Percentiles rank a stretch among this genome's conserved stretches.
These are phyloP conservation scores for honey bee (Apis mellifera) DNA, from an alignment of 1,140 invertebrate genomes.

Conservation along the genomic window DNA sequence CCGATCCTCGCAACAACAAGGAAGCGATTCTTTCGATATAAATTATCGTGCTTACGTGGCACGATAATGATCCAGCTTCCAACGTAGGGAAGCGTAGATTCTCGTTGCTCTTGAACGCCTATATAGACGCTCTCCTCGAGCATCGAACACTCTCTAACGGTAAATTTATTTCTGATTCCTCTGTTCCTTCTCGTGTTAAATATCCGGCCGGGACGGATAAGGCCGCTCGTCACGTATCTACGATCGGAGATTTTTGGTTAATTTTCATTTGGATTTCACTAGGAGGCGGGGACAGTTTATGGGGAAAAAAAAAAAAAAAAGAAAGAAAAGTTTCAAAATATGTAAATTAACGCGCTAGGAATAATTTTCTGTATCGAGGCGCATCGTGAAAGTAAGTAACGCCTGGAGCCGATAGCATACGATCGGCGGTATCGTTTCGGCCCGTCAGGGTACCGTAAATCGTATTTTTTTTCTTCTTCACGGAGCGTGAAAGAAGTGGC, in stretches of 20 bases:
- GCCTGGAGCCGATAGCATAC: background rate
- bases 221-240: too few species aligned
- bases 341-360: background rate
- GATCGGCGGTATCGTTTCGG: background rate
- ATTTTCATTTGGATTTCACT: slow-evolving; percentile 6
- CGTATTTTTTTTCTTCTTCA: background rate
- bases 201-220: background rate
- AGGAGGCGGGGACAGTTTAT: background rate
- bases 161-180: slow-evolving; percentile 30
- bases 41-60: slow-evolving; percentile 19
- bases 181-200: background rate
- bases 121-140: background rate
- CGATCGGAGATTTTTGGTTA: background rate
- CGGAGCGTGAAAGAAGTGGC: slow-evolving; percentile 1
- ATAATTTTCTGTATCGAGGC: background rate
- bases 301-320: background rate
- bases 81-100: slow-evolving; percentile 15
- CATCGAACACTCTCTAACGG: slow-evolving; percentile 17
- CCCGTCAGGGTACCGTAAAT: slow-evolving; percentile 26
- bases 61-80: slow-evolving; percentile 22
- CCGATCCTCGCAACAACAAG: slow-evolving; percentile 17
- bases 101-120: slow-evolving; percentile 20
- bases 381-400: slow-evolving; percentile 9
- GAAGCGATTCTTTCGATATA: slow-evolving; percentile 38
- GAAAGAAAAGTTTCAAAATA: background rate